Evolutionary conservation across 2,113 vertebrate genomes (phyloP).

Genomic region (Oenanthe oenanthe): DNA sequence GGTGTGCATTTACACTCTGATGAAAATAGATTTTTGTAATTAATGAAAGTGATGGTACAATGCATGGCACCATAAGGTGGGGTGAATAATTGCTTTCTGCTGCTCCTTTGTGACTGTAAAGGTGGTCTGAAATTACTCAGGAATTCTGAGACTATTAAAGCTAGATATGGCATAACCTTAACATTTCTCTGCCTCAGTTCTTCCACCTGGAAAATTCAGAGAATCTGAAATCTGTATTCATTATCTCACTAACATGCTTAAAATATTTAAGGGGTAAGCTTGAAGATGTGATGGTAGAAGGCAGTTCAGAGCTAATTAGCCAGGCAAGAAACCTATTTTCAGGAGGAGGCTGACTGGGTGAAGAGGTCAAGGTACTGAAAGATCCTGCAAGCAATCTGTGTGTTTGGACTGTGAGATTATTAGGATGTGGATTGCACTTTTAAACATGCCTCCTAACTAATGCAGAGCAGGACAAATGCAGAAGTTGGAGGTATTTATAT

Average conservation of each 20-base stretch:
- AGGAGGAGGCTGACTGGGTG: background rate
- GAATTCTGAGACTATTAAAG: background rate
- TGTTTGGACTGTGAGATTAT: background rate
- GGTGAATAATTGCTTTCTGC: background rate
- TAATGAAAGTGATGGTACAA: background rate
- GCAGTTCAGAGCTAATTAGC: background rate
- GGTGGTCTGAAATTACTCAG: background rate
- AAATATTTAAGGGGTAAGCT: background rate
- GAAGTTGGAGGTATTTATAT: accelerated
- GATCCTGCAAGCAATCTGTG: background rate
- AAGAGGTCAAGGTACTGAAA: background rate
- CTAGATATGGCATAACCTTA: background rate
- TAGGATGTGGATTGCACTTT: background rate
- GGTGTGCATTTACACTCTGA: background rate
- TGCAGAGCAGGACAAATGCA: background rate
- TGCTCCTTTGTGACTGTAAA: background rate
- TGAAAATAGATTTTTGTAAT: background rate
- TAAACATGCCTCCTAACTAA: background rate
- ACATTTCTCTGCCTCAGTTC: background rate
- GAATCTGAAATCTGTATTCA: background rate
- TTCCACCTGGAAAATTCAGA: background rate
- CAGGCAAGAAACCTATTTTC: background rate
- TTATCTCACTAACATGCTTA: background rate
- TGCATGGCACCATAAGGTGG: background rate
- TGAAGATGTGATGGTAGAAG: background rate